Evolutionary conservation across 2,797 vertebrate genomes (phyloP).

Genomic region (Peromyscus aztecus): DNA sequence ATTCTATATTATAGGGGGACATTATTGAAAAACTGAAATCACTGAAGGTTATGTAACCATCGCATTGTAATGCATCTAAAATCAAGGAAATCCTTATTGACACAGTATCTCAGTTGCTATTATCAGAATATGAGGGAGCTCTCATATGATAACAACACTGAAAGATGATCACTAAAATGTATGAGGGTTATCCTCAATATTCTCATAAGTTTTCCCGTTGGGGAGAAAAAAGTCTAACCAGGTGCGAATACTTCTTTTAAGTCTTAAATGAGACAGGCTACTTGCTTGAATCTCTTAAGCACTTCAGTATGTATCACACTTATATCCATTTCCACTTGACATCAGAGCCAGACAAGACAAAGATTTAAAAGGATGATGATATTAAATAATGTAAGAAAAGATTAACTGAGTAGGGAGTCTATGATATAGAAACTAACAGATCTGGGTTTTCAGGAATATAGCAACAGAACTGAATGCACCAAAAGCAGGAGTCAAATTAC

Average conservation of each 20-base stretch:
- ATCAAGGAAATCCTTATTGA: no score
- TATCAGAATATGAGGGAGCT: no score
- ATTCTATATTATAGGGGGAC: neutral
- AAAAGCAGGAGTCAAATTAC: neutral
- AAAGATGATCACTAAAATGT: neutral
- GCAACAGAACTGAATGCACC: neutral
- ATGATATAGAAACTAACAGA: neutral
- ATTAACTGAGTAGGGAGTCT: neutral
- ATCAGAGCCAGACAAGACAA: neutral
- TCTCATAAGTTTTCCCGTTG: neutral
- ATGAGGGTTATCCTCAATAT: neutral
- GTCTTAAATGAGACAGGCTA: neutral
- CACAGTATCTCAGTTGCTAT: neutral
- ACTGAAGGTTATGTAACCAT: accelerated
- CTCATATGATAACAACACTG: neutral
- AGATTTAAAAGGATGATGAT: neutral
- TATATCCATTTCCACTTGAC: neutral
- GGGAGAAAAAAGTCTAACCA: neutral
- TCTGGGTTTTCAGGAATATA: neutral
- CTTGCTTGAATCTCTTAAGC: neutral
- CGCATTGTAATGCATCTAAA: neutral
- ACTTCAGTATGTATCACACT: neutral
- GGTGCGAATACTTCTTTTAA: neutral
- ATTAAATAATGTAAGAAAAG: neutral
- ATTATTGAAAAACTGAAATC: neutral